Evolutionary conservation across 2,888 invertebrate species (phyloP).

Genomic region (Callinectes sapidus): DNA sequence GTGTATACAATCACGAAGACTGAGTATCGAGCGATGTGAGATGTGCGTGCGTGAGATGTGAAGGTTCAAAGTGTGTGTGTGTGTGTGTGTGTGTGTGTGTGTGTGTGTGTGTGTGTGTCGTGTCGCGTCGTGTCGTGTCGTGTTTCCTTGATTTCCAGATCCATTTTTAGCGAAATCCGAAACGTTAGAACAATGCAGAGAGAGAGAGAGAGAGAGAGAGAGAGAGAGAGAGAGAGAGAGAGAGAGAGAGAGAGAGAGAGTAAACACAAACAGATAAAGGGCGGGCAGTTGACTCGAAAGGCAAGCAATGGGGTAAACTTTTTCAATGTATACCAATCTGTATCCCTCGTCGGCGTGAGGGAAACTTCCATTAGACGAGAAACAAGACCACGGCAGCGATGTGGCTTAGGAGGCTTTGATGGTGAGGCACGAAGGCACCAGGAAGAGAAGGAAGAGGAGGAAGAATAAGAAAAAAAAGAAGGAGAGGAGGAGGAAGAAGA

Average conservation of each 20-base stretch:
- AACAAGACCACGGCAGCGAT: background rate
- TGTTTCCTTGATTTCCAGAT: background rate
- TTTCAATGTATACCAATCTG: background rate
- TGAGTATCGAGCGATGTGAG: too few relatives aligned
- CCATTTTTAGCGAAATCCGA: background rate
- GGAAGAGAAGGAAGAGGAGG: background rate
- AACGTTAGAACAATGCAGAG: background rate
- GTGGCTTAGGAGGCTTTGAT: background rate
- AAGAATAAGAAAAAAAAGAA: too few relatives aligned
- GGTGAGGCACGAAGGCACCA: background rate
- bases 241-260: background rate
- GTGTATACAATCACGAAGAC: too few relatives aligned
- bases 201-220: slow-evolving; percentile 38
- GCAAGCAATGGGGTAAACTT: background rate
- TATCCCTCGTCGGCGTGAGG: background rate
- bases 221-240: slow-evolving; percentile 34
- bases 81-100: too few relatives aligned
- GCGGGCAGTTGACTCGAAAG: background rate
- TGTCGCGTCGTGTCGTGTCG: background rate
- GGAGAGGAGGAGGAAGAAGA: background rate
- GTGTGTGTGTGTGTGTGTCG: too few relatives aligned
- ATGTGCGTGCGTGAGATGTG: too few relatives aligned
- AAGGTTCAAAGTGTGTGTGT: too few relatives aligned
- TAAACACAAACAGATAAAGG: background rate
- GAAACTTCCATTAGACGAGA: background rate